Evolutionary conservation across 1,140 invertebrate species (phyloP).

Genomic region (Lysiphlebus fabarum): DNA sequence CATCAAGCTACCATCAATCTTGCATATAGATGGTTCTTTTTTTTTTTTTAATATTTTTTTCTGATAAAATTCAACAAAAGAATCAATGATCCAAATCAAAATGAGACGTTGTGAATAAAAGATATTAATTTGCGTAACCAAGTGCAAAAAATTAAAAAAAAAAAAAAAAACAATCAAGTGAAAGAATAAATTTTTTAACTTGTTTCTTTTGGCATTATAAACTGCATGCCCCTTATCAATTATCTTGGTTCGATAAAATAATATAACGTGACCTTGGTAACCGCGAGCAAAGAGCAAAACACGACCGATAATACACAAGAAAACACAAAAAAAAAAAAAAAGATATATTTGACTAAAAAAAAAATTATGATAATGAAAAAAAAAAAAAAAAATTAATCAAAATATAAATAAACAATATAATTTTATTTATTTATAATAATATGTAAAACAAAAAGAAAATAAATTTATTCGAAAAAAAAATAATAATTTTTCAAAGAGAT

Average conservation of each 20-base stretch:
- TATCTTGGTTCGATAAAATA: conserved; percentile 15
- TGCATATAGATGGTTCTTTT: too few relatives aligned
- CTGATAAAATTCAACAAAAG: neutral
- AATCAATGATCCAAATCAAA: conserved; percentile 15
- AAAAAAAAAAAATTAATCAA: too few relatives aligned
- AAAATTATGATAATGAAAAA: too few relatives aligned
- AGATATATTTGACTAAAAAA: too few relatives aligned
- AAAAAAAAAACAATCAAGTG: conserved; percentile 5
- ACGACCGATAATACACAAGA: neutral
- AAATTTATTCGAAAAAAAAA: too few relatives aligned
- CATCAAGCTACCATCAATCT: conserved; percentile 15
- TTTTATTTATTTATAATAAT: too few relatives aligned
- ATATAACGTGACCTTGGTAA: too few relatives aligned
- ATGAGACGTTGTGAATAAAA: conserved; percentile 3
- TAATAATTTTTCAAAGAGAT: too few relatives aligned
- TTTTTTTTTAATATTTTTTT: too few relatives aligned
- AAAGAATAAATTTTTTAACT: neutral
- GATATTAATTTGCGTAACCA: conserved; percentile 17
- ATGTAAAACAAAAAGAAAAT: too few relatives aligned
- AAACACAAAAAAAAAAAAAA: neutral
- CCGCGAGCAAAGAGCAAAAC: neutral
- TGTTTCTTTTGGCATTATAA: conserved; percentile 4
- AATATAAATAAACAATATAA: too few relatives aligned
- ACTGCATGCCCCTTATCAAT: conserved; percentile 25
- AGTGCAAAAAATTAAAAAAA: neutral